These are phyloP conservation scores for Aplysia californica DNA, from an alignment of 1,140 invertebrate genomes.

Conservation along the genomic window DNA sequence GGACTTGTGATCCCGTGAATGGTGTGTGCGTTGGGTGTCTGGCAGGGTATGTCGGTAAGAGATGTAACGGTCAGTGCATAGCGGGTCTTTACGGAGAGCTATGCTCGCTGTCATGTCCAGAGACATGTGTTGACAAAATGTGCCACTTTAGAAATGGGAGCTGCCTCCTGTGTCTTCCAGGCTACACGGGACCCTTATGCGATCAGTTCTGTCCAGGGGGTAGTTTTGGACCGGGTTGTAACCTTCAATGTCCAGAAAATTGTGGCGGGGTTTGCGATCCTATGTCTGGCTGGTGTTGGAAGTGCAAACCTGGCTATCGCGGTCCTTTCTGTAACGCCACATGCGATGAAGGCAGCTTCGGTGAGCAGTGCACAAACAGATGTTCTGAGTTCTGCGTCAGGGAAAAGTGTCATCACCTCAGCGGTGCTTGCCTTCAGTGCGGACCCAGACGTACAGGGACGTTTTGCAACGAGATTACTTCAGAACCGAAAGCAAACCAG, in stretches of 20 bases:
- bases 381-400: not conserved
- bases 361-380: not conserved
- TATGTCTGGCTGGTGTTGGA: not conserved
- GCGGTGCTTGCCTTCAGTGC: not conserved
- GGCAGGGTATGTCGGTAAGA: constrained; percentile 6
- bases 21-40: not conserved
- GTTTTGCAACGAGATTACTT: no score
- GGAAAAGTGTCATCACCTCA: not conserved
- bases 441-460: no score
- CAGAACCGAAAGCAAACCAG: not conserved
- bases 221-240: not conserved
- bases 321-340: not conserved
- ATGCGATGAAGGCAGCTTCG: not conserved
- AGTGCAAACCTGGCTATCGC: not conserved
- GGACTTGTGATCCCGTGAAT: not conserved
- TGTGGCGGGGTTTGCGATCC: constrained; percentile 4
- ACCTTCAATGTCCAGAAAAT: not conserved
- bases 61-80: constrained; percentile 19
- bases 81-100: not conserved
- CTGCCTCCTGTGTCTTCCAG: not conserved
- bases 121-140: not conserved
- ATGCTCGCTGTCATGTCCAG: not conserved
- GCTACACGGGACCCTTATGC: not conserved
- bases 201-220: not conserved
- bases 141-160: constrained; percentile 3